Base-by-base conservation (phyloP, 2,797 vertebrate genomes). In the Microctenopoma steveboyesi region DNA sequence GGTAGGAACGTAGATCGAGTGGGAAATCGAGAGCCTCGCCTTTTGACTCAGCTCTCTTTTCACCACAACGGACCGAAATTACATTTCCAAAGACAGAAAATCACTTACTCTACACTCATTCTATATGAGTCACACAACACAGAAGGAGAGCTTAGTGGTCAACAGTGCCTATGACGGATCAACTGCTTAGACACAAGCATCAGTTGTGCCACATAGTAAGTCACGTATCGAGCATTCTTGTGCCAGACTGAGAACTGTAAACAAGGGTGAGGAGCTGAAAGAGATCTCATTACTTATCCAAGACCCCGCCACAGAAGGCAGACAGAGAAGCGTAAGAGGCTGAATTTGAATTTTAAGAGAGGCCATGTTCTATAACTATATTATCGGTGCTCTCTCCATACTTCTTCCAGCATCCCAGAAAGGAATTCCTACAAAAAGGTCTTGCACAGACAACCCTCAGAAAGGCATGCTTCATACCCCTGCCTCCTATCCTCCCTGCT, bases 371-470 rank as follows among this genome's bases (percentile, higher is more conserved):
- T 82, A 79, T 75, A 88, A 88, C 88, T 86, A 79, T 85, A 87
- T 81, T 89, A 85, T 77, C 33, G 67, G 52, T 90, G 72, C 72
- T 81, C 86, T 86, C 82, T 82, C 76, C 65, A 40, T 61, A 69
- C 75, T 37, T 76, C 83, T 81, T 78, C 78, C 79, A 78, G 76
- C 78, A 78, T 86, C 72, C 76, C 82, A 81, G 86, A 85, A 77
- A 92, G 90, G 84, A 91, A 92, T 90, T 90, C 83, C 66, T 76
- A 74, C 60, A 74, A 84, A 85, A 69, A 74, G 67, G 80, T 79
- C 64, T 76, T 63, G 59, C 56, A 27, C 74, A 86, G 88, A 84
- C 86, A 85, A 86, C 82, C 80, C 87, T 88, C 82, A 75, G 77
- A 79, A 78, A 88, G 76, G 57, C 75, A 82, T 45, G 69, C 79